These are phyloP conservation scores for Drosophila melanosoma DNA, from an alignment of 2,888 invertebrate species.

Conservation along the genomic window DNA sequence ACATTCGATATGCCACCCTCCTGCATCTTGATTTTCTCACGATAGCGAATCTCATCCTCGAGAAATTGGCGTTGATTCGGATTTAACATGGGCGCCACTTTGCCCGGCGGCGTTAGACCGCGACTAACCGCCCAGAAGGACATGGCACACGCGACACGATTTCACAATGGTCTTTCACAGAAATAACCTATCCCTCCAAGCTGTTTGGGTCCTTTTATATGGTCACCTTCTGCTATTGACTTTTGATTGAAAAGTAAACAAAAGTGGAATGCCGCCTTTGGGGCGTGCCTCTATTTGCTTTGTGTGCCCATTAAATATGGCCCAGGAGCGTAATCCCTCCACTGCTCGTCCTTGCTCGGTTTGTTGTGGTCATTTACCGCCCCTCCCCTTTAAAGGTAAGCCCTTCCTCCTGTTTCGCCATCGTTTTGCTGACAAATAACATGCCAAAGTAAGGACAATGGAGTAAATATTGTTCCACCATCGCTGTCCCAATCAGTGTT, in stretches of 20 bases:
- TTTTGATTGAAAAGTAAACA: slow-evolving; percentile 78
- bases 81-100: slow-evolving; percentile 83
- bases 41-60: slow-evolving; percentile 83
- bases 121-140: slow-evolving; percentile 81
- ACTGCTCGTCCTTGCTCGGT: slow-evolving; percentile 7
- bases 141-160: slow-evolving; percentile 55
- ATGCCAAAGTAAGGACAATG: slow-evolving; percentile 34
- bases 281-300: slow-evolving; percentile 61
- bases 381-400: background rate
- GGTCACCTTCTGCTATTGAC: slow-evolving; percentile 65
- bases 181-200: slow-evolving; percentile 13
- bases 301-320: slow-evolving; percentile 67
- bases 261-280: slow-evolving; percentile 58
- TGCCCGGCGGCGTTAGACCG: slow-evolving; percentile 69
- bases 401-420: slow-evolving; percentile 1
- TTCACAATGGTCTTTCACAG: slow-evolving; percentile 20
- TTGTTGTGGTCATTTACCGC: slow-evolving; percentile 65
- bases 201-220: slow-evolving; percentile 44
- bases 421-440: slow-evolving; percentile 71
- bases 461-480: slow-evolving; percentile 22
- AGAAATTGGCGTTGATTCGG: slow-evolving; percentile 84
- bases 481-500: slow-evolving; percentile 9
- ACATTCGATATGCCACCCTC: slow-evolving; percentile 73
- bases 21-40: slow-evolving; percentile 78
- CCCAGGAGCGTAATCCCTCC: slow-evolving; percentile 3